Evolutionary conservation across 2,888 invertebrate species (phyloP).

Genomic region (Cistogaster globosa): DNA sequence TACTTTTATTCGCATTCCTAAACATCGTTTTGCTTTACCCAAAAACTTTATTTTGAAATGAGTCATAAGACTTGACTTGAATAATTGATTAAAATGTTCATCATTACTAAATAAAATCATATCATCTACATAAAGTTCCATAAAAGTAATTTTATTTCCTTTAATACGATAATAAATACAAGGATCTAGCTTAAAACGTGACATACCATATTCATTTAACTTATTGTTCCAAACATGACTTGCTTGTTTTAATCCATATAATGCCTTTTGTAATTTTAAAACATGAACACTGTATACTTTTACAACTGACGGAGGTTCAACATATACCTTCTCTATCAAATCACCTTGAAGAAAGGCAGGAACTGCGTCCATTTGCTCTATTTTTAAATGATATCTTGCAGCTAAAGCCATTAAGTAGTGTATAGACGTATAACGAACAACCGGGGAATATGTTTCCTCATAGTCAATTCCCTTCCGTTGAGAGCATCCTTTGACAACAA

Average conservation of each 20-base stretch:
- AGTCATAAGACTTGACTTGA: constrained; percentile 7
- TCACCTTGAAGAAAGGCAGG: constrained; percentile 54
- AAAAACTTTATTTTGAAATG: no score
- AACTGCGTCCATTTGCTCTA: no score
- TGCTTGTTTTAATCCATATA: constrained; percentile 72
- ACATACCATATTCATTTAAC: constrained; percentile 55
- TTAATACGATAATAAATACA: constrained; percentile 6
- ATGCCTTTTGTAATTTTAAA: constrained; percentile 61
- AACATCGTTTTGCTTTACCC: constrained; percentile 50
- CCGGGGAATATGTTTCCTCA: constrained; percentile 41
- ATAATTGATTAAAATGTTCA: no score
- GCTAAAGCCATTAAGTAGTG: constrained; percentile 4
- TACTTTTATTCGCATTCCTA: constrained; percentile 56
- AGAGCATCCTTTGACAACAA: neutral
- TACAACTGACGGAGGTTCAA: constrained; percentile 57
- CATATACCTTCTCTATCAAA: constrained; percentile 61
- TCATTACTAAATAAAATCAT: constrained; percentile 55
- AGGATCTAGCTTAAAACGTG: neutral
- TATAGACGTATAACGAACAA: neutral
- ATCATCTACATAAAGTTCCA: constrained; percentile 43
- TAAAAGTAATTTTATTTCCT: constrained; percentile 16
- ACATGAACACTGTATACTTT: constrained; percentile 31
- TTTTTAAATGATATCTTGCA: neutral
- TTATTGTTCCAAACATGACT: constrained; percentile 66
- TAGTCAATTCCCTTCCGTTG: constrained; percentile 45